Evolutionary conservation across 23 tunicate species (phyloP).

Genomic region (Styela clava): DNA sequence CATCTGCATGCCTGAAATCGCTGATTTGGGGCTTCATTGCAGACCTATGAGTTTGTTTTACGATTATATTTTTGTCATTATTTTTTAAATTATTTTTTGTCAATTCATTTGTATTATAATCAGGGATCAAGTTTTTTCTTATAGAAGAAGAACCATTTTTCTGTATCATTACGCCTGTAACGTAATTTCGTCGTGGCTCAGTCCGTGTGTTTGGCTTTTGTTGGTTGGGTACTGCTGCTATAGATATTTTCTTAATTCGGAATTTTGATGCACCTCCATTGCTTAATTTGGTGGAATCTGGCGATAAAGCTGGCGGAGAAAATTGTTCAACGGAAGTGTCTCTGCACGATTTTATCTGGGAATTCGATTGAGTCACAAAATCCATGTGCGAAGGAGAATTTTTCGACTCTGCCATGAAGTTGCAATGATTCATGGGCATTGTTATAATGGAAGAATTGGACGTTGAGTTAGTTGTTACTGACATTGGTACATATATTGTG

Average conservation of each 20-base stretch:
- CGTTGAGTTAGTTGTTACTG: not conserved
- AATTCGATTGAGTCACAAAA: too few species aligned
- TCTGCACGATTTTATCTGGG: too few species aligned
- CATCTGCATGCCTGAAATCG: too few species aligned
- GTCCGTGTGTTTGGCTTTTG: not conserved
- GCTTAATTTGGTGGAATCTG: not conserved
- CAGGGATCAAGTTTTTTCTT: too few species aligned
- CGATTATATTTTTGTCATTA: too few species aligned
- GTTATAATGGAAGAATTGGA: not conserved
- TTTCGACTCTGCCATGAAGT: not conserved
- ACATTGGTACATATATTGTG: not conserved
- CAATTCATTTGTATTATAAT: too few species aligned
- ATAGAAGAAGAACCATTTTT: not conserved
- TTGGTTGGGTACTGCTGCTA: not conserved
- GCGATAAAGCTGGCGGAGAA: not conserved
- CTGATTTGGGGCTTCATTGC: too few species aligned
- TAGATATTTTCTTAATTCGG: constrained; percentile 18
- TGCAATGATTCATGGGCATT: not conserved
- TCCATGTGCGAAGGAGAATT: too few species aligned
- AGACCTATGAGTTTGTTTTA: too few species aligned
- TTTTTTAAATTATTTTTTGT: not conserved
- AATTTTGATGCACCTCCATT: constrained; percentile 8
- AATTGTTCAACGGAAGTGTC: too few species aligned
- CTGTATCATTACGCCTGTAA: not conserved
- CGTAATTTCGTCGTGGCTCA: not conserved